phyloP scores from a whole-genome alignment of 2,113 vertebrate species.

The Hystrix brachyura region DNA sequence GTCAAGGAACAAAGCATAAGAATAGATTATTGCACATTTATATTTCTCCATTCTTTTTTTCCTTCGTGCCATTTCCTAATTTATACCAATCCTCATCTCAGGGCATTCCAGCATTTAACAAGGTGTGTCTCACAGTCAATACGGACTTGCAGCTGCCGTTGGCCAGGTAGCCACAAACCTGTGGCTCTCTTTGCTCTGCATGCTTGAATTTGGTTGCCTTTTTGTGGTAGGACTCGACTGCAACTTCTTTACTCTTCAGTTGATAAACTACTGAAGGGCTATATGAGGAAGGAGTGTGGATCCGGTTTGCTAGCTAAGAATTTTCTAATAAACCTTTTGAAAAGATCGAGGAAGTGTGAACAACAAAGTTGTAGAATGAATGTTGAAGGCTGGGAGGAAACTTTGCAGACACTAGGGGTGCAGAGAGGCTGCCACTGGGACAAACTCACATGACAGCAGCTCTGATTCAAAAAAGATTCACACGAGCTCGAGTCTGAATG shows the following conservation, averaged over 20 bases:
- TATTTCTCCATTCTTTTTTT: not conserved
- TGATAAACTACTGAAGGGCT: not conserved
- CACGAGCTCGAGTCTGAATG: slow-evolving; percentile 6
- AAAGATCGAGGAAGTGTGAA: not conserved
- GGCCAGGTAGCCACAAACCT: not conserved
- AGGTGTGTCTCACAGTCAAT: not conserved
- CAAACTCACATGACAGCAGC: not conserved
- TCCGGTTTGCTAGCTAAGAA: slow-evolving; percentile 5
- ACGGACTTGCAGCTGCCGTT: not conserved
- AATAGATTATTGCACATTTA: not conserved
- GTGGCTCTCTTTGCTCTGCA: not conserved
- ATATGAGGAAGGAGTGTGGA: not conserved
- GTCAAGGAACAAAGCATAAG: not conserved
- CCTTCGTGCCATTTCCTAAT: not conserved
- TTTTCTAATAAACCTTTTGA: not conserved
- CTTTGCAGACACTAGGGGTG: not conserved
- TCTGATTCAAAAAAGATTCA: not conserved
- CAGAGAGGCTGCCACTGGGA: not conserved
- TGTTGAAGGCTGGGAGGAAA: not conserved
- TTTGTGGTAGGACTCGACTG: not conserved
- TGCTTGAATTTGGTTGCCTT: not conserved
- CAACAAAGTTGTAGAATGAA: not conserved
- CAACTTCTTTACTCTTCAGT: not conserved
- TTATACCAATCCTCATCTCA: not conserved
- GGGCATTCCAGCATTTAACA: not conserved